phyloP scores from a whole-genome alignment of 2,888 invertebrate species.

The Linnaemya tessellans region DNA sequence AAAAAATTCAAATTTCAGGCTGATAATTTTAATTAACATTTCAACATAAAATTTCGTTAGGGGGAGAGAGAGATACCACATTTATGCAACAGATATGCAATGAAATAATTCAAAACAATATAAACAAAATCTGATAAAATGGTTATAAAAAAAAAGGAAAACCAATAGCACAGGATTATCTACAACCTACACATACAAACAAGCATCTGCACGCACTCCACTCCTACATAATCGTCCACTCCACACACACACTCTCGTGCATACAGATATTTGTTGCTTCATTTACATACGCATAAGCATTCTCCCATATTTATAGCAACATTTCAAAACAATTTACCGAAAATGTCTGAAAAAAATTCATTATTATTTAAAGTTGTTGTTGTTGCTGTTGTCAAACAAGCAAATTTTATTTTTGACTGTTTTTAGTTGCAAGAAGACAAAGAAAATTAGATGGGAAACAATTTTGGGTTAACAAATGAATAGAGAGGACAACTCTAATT shows the following conservation, averaged over 20 bases:
- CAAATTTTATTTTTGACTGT: slow-evolving; percentile 16
- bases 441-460: neutral
- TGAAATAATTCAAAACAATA: slow-evolving; percentile 37
- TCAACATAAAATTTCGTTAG: slow-evolving; percentile 58
- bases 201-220: neutral
- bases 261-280: neutral
- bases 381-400: slow-evolving; percentile 7
- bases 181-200: neutral
- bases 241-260: too few species aligned
- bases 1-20: slow-evolving; percentile 22
- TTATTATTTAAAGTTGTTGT: neutral
- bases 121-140: slow-evolving; percentile 55
- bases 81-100: neutral
- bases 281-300: neutral
- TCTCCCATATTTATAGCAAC: neutral
- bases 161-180: neutral
- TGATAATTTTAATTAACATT: slow-evolving; percentile 74
- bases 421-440: slow-evolving; percentile 2
- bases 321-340: slow-evolving; percentile 30
- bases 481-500: slow-evolving; percentile 27
- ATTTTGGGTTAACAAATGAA: neutral
- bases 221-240: too few species aligned
- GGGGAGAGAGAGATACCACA: slow-evolving; percentile 23
- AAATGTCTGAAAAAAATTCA: neutral
- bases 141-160: neutral